Conservation (phyloP, 2,113 vertebrate genomes). For the Brienomyrus brachyistius region DNA sequence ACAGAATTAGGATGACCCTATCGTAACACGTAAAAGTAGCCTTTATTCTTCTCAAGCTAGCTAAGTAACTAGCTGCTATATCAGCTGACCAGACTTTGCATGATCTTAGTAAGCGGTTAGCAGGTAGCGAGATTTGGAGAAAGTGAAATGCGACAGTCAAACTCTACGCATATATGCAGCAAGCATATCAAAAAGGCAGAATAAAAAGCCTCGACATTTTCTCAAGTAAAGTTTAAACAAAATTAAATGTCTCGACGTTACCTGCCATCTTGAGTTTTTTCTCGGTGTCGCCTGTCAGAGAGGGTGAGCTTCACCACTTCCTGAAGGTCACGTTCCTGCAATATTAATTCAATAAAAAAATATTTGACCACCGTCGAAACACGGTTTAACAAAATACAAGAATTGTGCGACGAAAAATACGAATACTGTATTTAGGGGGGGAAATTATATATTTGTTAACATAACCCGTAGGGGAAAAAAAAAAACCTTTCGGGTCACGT, state of each 20-base stretch:
- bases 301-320: constrained; percentile 52
- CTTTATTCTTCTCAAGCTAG: not conserved
- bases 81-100: constrained; percentile 34
- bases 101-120: not conserved
- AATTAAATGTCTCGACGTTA: constrained; percentile 43
- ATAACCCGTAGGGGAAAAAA: constrained; percentile 22
- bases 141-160: not conserved
- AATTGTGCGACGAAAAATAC: not conserved
- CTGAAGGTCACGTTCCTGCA: constrained; percentile 40
- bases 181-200: not conserved
- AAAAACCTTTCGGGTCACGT: constrained; percentile 49
- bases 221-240: not conserved
- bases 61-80: constrained; percentile 38
- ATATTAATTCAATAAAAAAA: not conserved
- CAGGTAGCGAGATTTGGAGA: not conserved
- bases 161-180: not conserved
- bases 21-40: not conserved
- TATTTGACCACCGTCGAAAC: not conserved
- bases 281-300: constrained; percentile 57
- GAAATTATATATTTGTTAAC: not conserved
- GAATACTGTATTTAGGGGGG: not conserved
- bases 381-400: not conserved
- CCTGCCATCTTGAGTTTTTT: constrained; percentile 73
- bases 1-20: not conserved
- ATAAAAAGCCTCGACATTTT: not conserved